phyloP scores from a whole-genome alignment of 2,888 invertebrate species.

The Napeogenes sylphis region DNA sequence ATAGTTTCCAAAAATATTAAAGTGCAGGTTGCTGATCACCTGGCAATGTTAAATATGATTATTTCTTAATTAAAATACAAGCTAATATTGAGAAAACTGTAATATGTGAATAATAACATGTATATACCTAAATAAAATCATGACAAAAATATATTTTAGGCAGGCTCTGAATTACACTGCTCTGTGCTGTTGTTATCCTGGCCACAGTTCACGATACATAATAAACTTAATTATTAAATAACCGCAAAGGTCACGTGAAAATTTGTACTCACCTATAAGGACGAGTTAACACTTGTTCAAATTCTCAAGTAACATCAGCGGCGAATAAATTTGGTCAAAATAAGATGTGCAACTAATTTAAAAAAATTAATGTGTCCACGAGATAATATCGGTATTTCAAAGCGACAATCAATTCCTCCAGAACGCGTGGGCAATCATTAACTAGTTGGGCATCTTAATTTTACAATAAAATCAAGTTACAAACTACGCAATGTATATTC shows the following conservation, averaged over 20 bases:
- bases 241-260: conserved; percentile 65
- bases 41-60: conserved; percentile 79
- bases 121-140: conserved; percentile 79
- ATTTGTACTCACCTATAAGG: conserved; percentile 55
- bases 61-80: conserved; percentile 80
- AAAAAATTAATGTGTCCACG: conserved; percentile 55
- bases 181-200: conserved; percentile 74
- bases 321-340: conserved; percentile 68
- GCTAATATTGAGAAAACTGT: conserved; percentile 79
- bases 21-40: conserved; percentile 79
- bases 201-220: conserved; percentile 69
- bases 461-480: conserved; percentile 75
- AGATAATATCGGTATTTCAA: conserved; percentile 41
- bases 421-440: conserved; percentile 53
- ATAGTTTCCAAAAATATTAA: conserved; percentile 80
- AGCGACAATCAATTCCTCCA: conserved; percentile 58
- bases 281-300: conserved; percentile 50
- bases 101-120: conserved; percentile 78
- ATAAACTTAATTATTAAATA: conserved; percentile 68
- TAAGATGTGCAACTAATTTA: conserved; percentile 72
- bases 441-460: conserved; percentile 72
- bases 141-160: conserved; percentile 79
- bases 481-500: conserved; percentile 77
- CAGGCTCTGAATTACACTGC: conserved; percentile 75
- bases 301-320: conserved; percentile 66